phyloP scores from a whole-genome alignment of 1,140 invertebrate genomes.

The Neocloeon triangulifer region DNA sequence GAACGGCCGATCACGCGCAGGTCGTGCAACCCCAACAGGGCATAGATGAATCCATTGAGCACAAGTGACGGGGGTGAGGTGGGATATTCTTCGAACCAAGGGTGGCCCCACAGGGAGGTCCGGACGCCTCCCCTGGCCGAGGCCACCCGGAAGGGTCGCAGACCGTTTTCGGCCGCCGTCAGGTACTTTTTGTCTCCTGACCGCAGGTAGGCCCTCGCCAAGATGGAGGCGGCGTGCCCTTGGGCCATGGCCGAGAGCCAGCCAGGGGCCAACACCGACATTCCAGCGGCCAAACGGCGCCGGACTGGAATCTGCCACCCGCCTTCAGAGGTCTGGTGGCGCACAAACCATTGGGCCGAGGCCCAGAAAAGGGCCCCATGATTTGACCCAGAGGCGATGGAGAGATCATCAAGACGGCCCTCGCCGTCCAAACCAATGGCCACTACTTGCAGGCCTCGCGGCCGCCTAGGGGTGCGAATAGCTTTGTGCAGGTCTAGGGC shows the following conservation, averaged over 20 bases:
- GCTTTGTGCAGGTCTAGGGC: conserved; percentile 83
- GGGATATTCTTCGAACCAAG: conserved; percentile 97
- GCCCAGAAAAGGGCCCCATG: conserved; percentile 79
- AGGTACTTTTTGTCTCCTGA: conserved; percentile 57
- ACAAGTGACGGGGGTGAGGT: conserved; percentile 87
- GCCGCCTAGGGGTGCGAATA: conserved; percentile 30
- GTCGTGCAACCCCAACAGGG: conserved; percentile 88
- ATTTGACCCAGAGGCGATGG: conserved; percentile 53
- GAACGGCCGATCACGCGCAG: conserved; percentile 42
- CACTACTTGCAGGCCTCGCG: conserved; percentile 24
- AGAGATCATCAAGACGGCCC: conserved; percentile 61
- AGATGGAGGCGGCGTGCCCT: conserved; percentile 84
- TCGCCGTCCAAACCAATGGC: conserved; percentile 45
- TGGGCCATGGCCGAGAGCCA: conserved; percentile 98
- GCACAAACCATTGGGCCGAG: conserved; percentile 81
- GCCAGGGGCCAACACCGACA: conserved; percentile 55
- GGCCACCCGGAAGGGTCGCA: conserved; percentile 54
- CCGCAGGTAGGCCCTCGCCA: conserved; percentile 69
- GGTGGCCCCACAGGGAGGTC: conserved; percentile 58
- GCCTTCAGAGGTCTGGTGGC: conserved; percentile 57
- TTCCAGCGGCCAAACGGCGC: conserved; percentile 45
- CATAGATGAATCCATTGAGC: conserved; percentile 97
- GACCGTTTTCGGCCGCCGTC: conserved; percentile 50
- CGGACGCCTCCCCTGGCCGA: conserved; percentile 56
- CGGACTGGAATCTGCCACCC: conserved; percentile 78